These are phyloP conservation scores for Mystacides longicornis DNA, from an alignment of 2,888 invertebrate species.

Conservation along the genomic window DNA sequence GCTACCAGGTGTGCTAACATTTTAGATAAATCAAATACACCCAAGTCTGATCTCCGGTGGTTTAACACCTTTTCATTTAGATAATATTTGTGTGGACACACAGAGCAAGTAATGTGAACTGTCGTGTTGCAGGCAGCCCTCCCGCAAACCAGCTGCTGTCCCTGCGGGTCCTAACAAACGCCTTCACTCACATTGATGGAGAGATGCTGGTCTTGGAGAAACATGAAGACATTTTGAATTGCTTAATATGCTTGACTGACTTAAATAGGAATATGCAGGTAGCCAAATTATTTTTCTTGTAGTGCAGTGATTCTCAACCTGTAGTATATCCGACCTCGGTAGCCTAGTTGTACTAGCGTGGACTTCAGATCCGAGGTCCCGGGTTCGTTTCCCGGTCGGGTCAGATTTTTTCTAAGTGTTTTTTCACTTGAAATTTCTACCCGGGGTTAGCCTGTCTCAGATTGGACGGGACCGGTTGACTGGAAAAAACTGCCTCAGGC, in stretches of 20 bases:
- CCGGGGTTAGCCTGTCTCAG: too few species aligned
- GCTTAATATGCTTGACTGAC: slow-evolving; percentile 45
- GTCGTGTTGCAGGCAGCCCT: slow-evolving; percentile 40
- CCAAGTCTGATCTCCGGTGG: too few species aligned
- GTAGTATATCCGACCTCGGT: not conserved
- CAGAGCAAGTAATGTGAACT: too few species aligned
- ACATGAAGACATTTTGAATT: slow-evolving; percentile 49
- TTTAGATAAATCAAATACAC: not conserved
- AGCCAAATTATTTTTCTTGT: slow-evolving; percentile 12
- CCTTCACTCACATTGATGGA: slow-evolving; percentile 63
- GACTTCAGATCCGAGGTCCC: not conserved
- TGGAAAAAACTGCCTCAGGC: too few species aligned
- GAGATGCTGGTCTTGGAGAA: slow-evolving; percentile 54
- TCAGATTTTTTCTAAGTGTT: not conserved
- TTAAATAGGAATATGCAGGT: slow-evolving; percentile 60
- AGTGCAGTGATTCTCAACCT: not conserved
- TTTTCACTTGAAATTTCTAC: not conserved
- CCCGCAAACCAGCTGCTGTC: slow-evolving; percentile 71
- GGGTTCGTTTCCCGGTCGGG: too few species aligned
- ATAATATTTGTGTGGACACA: too few species aligned
- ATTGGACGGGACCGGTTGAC: too few species aligned
- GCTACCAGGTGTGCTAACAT: slow-evolving; percentile 34
- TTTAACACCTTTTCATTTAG: too few species aligned
- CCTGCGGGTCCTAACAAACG: slow-evolving; percentile 73
- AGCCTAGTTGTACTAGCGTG: not conserved